Evolutionary conservation across 2,797 vertebrate species (phyloP).

Genomic region (Syncerus caffer): DNA sequence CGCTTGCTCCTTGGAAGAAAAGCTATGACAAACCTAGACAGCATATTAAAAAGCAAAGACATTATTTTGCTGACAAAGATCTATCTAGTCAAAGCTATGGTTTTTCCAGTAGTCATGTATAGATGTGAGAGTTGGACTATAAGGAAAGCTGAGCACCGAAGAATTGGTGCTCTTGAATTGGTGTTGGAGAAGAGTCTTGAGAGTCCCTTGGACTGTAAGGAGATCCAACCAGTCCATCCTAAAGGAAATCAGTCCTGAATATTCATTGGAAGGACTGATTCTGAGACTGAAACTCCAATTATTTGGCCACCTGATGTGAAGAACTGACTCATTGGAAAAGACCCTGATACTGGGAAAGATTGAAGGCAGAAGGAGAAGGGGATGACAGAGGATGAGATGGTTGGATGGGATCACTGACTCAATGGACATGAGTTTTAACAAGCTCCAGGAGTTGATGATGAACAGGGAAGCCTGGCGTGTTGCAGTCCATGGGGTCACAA

Average conservation of each 20-base stretch:
- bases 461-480: not conserved
- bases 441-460: not conserved
- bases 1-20: not conserved
- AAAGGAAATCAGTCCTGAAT: not conserved
- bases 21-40: not conserved
- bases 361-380: not conserved
- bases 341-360: not conserved
- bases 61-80: not conserved
- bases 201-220: not conserved
- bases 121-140: not conserved
- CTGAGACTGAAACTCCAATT: not conserved
- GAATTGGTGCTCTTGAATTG: not conserved
- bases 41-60: not conserved
- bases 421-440: not conserved
- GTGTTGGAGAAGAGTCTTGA: not conserved
- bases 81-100: not conserved
- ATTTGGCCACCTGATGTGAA: not conserved
- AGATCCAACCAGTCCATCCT: not conserved
- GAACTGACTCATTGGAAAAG: not conserved
- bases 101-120: not conserved
- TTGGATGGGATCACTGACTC: not conserved
- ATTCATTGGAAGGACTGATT: not conserved
- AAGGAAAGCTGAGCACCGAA: fast-evolving
- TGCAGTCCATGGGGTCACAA: not conserved
- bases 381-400: not conserved